phyloP scores from a whole-genome alignment of 1,140 invertebrate species.

The Oncopeltus fasciatus region DNA sequence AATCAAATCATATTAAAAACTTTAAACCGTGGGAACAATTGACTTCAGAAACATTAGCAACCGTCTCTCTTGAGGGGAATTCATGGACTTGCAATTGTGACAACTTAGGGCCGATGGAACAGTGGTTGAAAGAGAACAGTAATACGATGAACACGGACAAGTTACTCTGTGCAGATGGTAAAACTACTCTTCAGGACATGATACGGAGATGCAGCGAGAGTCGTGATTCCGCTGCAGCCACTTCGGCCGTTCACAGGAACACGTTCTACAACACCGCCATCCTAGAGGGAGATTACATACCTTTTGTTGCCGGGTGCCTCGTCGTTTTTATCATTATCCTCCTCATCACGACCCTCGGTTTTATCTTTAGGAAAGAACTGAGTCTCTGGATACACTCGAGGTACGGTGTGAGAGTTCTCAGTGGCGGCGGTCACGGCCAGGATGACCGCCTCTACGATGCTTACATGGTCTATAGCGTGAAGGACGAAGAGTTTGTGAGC shows the following conservation, averaged over 20 bases:
- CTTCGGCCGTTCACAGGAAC: slow-evolving; percentile 43
- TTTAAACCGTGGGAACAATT: slow-evolving; percentile 43
- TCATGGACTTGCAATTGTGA: slow-evolving; percentile 59
- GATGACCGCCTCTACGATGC: slow-evolving; percentile 68
- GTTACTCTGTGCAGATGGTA: slow-evolving; percentile 39
- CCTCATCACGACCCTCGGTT: slow-evolving; percentile 48
- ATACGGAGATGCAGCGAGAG: slow-evolving; percentile 44
- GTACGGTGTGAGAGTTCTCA: slow-evolving; percentile 56
- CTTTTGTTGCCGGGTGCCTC: slow-evolving; percentile 53
- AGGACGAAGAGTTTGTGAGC: slow-evolving; percentile 66
- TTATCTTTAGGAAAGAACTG: slow-evolving; percentile 60
- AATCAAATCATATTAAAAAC: slow-evolving; percentile 35
- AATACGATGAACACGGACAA: slow-evolving; percentile 38
- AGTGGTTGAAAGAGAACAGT: slow-evolving; percentile 45
- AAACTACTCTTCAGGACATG: slow-evolving; percentile 39
- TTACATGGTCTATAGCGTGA: slow-evolving; percentile 72
- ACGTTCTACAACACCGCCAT: slow-evolving; percentile 38
- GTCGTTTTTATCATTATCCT: slow-evolving; percentile 56
- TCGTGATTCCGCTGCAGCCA: slow-evolving; percentile 42
- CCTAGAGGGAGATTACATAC: slow-evolving; percentile 47
- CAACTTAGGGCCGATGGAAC: slow-evolving; percentile 44
- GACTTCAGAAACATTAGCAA: slow-evolving; percentile 36
- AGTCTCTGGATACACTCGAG: slow-evolving; percentile 56
- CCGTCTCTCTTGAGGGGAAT: slow-evolving; percentile 50
- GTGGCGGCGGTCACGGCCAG: slow-evolving; percentile 39